phyloP scores from a whole-genome alignment of 1,140 invertebrate species.

The Calephelis nemesis region DNA sequence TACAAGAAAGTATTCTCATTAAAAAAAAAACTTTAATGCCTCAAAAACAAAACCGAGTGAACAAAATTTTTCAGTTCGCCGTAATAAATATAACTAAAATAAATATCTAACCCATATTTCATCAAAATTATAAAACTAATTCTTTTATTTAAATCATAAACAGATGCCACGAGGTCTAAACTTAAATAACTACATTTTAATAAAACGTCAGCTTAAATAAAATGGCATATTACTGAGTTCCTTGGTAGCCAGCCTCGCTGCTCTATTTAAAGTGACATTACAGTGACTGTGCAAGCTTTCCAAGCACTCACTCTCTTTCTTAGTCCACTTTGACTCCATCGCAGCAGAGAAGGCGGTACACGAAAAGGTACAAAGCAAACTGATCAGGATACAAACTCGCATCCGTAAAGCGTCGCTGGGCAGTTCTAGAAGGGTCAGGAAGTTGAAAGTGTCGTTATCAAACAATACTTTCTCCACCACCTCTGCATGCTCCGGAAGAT shows the following conservation, averaged over 20 bases:
- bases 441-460: slow-evolving; percentile 75
- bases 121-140: too few relatives aligned
- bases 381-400: slow-evolving; percentile 84
- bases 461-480: slow-evolving; percentile 87
- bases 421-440: slow-evolving; percentile 82
- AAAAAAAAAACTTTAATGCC: too few relatives aligned
- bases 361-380: slow-evolving; percentile 83
- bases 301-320: slow-evolving; percentile 60
- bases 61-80: too few relatives aligned
- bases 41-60: too few relatives aligned
- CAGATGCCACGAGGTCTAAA: too few relatives aligned
- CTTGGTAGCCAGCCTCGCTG: slow-evolving; percentile 68
- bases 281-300: slow-evolving; percentile 69
- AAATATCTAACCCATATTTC: too few relatives aligned
- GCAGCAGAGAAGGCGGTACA: slow-evolving; percentile 82
- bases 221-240: slow-evolving; percentile 75
- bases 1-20: too few relatives aligned
- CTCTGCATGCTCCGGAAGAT: slow-evolving; percentile 86
- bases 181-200: neutral
- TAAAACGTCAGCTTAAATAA: slow-evolving; percentile 53
- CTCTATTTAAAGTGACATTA: slow-evolving; percentile 68
- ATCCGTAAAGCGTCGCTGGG: slow-evolving; percentile 81
- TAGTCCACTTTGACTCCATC: slow-evolving; percentile 80
- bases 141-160: too few relatives aligned
- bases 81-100: too few relatives aligned